Base-by-base conservation (phyloP, 1,140 invertebrate genomes). In the Vanessa tameamea region DNA sequence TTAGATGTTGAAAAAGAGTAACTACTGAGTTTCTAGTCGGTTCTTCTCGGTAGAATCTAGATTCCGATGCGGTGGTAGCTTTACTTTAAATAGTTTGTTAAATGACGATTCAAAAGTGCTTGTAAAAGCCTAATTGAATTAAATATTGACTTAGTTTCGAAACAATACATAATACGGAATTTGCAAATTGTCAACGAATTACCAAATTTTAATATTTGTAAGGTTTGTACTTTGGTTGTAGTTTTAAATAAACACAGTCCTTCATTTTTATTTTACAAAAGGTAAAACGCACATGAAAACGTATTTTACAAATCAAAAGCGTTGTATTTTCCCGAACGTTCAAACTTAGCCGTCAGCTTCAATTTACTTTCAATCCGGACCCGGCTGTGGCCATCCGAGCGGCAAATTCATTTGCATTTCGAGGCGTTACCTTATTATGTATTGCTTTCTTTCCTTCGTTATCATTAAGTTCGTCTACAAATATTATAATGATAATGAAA, bases 341-440 rank as follows among this genome's bases (percentile, higher is more conserved):
- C 48, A 69, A 78, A 72, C 66, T 64, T 69, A 64, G 65, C 59
- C 70, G 64, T 78, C 64, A 68, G 73, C 79, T 77, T 76, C 76
- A 84, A 83, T 85, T 86, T 83, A 78, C 82, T 80, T 72, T 75
- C 72, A 76, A 81, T 80, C 76, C 78, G 31, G 51, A 47, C 64
- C 73, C 68, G 66, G 63, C 65, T 75, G 82, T 72, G 78, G 72
- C 77, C 85, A 80, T 65, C 80, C 78, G 83, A 78, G 78, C 82
- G 82, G 82, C 79, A 86, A 88, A 87, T 84, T 84, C 82, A 87
- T 88, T 89, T 86, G 87, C 87, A 85, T 87, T 84, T 79, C 80
- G 76, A 80, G 72, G 80, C 85, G 84, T 85, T 87, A 84, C 80
- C 82, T 85, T 78, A 85, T 87, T 87, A 87, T 77, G 63, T 77